A percentile compares a stretch with the other conserved stretches of the same genome.
Conservation (phyloP, 2,888 invertebrate genomes). For the Phengaris alcon region DNA sequence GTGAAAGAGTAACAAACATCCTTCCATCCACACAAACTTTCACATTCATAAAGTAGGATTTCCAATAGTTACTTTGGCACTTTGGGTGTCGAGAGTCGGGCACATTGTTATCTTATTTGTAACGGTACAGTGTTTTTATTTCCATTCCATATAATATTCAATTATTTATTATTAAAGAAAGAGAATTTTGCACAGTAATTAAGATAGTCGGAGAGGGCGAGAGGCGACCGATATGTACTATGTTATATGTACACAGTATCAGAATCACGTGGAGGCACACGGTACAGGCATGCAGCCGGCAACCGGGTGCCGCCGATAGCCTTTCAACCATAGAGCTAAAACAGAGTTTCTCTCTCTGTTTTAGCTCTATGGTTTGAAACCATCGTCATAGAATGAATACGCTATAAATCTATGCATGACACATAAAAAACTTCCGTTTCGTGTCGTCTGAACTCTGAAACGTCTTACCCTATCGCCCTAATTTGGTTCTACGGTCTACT, state of each 20-base stretch:
- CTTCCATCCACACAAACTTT: too few relatives aligned
- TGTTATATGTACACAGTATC: background rate
- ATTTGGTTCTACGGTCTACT: too few relatives aligned
- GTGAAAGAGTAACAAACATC: too few relatives aligned
- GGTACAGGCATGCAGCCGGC: background rate
- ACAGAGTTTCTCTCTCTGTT: too few relatives aligned
- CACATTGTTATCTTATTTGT: background rate
- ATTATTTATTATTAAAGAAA: background rate
- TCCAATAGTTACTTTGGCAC: too few relatives aligned
- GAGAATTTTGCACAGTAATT: background rate
- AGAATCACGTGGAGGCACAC: background rate
- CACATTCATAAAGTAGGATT: too few relatives aligned
- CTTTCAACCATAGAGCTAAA: background rate
- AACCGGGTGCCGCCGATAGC: background rate
- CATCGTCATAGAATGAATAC: too few relatives aligned
- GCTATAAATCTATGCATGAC: too few relatives aligned
- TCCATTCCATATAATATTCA: background rate
- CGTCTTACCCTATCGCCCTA: background rate
- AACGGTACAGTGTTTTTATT: background rate
- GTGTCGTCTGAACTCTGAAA: background rate
- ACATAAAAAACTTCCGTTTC: slow-evolving; percentile 2
- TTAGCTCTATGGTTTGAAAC: too few relatives aligned
- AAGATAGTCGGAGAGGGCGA: background rate
- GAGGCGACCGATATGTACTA: too few relatives aligned
- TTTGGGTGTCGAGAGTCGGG: too few relatives aligned